Evolutionary conservation across 53 echinoderm and acorn worm species (phyloP).

Genomic region (Antedon mediterranea): DNA sequence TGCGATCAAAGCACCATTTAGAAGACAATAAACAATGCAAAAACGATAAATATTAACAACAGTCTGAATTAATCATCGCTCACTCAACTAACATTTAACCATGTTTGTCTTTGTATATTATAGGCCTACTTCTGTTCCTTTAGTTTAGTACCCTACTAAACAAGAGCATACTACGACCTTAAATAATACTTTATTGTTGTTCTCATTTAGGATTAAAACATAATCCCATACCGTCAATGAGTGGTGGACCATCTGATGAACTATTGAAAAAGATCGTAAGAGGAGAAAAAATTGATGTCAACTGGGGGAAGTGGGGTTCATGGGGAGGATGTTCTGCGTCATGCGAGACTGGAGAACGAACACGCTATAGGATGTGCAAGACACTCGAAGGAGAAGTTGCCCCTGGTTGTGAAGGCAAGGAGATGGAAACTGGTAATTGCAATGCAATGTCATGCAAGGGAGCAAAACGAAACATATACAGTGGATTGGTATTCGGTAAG

Average conservation of each 20-base stretch:
- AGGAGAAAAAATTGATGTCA: neutral
- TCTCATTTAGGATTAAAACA: neutral
- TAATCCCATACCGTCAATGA: neutral
- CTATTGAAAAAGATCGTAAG: neutral
- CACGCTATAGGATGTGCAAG: neutral
- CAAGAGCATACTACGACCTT: too few species aligned
- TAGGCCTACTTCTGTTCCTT: too few species aligned
- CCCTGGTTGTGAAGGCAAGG: neutral
- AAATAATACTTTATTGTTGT: too few species aligned
- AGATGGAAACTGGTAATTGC: neutral
- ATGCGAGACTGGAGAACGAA: slow-evolving; percentile 4
- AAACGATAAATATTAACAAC: too few species aligned
- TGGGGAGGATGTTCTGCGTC: slow-evolving; percentile 12
- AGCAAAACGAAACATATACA: neutral
- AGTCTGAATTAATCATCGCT: too few species aligned
- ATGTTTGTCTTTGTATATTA: too few species aligned
- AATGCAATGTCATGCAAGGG: neutral
- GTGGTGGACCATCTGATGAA: neutral
- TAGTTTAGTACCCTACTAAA: too few species aligned
- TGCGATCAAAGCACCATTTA: too few species aligned
- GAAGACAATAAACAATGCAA: too few species aligned
- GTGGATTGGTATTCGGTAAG: neutral
- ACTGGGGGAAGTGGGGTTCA: slow-evolving; percentile 9
- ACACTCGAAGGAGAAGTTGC: neutral
- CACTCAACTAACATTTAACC: too few species aligned